Evolutionary conservation across 2,113 vertebrate genomes (phyloP).

Genomic region (Himantopus leucocephalus): DNA sequence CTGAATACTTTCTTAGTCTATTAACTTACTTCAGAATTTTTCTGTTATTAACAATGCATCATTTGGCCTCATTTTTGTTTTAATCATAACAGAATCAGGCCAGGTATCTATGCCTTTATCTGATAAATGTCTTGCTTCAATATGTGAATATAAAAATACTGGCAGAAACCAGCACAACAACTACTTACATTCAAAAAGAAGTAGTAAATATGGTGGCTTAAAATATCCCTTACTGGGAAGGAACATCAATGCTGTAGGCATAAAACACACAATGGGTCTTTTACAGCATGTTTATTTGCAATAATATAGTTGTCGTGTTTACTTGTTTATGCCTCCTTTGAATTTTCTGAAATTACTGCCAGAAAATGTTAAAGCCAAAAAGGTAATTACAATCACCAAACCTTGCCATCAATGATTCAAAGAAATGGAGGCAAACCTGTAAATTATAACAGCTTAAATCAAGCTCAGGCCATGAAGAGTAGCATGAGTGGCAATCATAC

Average conservation of each 20-base stretch:
- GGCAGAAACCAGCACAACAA: neutral
- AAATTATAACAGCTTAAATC: neutral
- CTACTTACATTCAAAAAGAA: neutral
- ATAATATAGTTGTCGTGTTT: neutral
- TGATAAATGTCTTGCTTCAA: neutral
- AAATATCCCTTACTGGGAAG: neutral
- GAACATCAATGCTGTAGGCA: neutral
- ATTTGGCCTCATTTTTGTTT: neutral
- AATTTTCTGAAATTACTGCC: conserved; percentile 14
- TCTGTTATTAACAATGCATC: neutral
- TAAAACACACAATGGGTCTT: neutral
- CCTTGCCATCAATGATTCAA: neutral
- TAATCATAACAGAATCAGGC: neutral
- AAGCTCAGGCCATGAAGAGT: neutral
- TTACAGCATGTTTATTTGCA: neutral
- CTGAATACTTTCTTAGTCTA: neutral
- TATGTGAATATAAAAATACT: neutral
- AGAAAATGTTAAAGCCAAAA: neutral
- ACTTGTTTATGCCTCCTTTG: neutral
- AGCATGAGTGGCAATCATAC: neutral
- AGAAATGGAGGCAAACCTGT: neutral
- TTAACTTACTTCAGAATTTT: neutral
- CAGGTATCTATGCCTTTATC: neutral
- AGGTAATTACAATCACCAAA: neutral
- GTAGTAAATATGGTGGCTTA: neutral